phyloP scores from a whole-genome alignment of 2,113 vertebrate genomes.

The Fulica atra region DNA sequence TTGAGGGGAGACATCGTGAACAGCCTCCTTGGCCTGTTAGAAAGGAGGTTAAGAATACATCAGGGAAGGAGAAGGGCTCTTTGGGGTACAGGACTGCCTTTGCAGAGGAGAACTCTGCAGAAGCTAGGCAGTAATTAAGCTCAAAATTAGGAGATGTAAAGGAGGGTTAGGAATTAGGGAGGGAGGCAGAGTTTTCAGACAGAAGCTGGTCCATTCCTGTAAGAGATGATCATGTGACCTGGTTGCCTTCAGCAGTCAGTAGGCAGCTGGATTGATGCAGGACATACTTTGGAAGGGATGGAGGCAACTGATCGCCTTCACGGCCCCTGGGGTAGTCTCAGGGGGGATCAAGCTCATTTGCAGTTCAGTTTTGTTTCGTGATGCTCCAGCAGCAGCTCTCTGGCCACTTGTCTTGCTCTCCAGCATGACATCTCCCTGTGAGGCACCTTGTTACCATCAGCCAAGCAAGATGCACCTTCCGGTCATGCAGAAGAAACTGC shows the following conservation, averaged over 20 bases:
- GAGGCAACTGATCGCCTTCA: background rate
- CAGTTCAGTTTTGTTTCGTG: background rate
- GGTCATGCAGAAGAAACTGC: background rate
- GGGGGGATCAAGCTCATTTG: background rate
- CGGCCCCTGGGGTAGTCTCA: background rate
- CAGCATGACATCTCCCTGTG: background rate
- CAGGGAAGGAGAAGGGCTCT: background rate
- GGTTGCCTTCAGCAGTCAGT: background rate
- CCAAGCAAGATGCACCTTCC: background rate
- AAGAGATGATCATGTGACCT: background rate
- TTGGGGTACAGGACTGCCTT: background rate
- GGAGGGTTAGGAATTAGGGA: background rate
- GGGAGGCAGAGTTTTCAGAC: background rate
- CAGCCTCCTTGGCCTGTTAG: background rate
- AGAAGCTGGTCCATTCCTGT: background rate
- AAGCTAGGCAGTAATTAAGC: background rate
- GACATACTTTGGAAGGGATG: background rate
- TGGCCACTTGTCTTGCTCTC: background rate
- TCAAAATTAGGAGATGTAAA: background rate
- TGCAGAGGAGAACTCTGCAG: background rate
- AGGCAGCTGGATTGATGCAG: background rate
- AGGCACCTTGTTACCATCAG: rapidly evolving
- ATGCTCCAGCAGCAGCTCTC: background rate
- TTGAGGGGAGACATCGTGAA: background rate
- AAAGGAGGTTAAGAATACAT: background rate